Evolutionary conservation across 2,797 vertebrate species (phyloP), one percentile per base, ranked within the genome.

Genomic region (Aulostomus chinensis): DNA sequence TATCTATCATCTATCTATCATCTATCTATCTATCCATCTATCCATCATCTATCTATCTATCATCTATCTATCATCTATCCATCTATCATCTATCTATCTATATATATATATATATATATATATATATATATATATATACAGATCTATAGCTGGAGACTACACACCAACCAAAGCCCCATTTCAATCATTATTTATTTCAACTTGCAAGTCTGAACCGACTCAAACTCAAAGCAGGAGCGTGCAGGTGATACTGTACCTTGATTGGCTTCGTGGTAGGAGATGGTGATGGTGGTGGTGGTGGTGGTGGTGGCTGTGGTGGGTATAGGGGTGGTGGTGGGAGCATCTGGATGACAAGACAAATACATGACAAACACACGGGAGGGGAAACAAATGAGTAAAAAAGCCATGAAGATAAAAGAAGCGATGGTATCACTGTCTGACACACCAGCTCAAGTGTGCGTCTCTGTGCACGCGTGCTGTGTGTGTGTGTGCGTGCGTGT

Each of bases 261-360:
- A 90, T 89, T 93, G 91, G 86, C 93, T 93, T 94, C 94, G 66
- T 49, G 94, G 95, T 90, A 76, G 83, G 82, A 80, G 84, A 93
- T 80, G 89, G 91, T 91, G 92, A 91, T 93, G 90, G 88, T 93
- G 90, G 91, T 93, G 54, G 81, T 61, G 72, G 79, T 85, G 69
- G 89, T 78, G 83, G 89, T 86, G 71, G 90, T 85, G 78, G 90
- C 83, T 88, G 93, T 94, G 89, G 94, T 98, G 94, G 95, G 93
- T 93, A 88, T 93, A 94, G 94, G 96, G 95, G 94, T 91, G 88
- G 96, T 99, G 93, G 95, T 98, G 92, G 91, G 96, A 92, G 94
- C 95, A 96, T 99, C 97, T 99, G 94, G 92, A 96, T 97, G 96
- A 88, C 64, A 92, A 94, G 94, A 93, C 91, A 95, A 65, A 88